Conservation (phyloP, 1,140 invertebrate species). For the Hyles euphorbiae region DNA sequence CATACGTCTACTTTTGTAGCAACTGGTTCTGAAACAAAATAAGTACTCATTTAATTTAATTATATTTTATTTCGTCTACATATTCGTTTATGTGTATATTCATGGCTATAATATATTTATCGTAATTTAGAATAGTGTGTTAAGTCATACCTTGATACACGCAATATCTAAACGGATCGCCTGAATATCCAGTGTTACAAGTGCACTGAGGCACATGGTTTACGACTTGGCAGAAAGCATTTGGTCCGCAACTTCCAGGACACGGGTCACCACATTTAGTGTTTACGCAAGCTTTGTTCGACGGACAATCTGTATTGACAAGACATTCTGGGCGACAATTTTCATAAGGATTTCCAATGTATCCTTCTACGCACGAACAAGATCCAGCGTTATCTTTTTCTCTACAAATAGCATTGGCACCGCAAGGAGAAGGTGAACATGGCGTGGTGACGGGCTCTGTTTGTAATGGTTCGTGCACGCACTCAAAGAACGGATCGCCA, state of each 20-base stretch:
- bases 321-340: constrained; percentile 84
- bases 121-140: too few relatives aligned
- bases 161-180: constrained; percentile 84
- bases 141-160: constrained; percentile 55
- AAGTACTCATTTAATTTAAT: constrained; percentile 2
- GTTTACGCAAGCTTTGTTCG: constrained; percentile 77
- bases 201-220: constrained; percentile 80
- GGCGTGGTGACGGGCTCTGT: constrained; percentile 66
- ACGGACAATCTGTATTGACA: constrained; percentile 81
- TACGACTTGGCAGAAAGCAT: constrained; percentile 81
- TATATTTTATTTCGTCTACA: not conserved
- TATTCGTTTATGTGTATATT: too few relatives aligned
- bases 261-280: constrained; percentile 81
- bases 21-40: constrained; percentile 43
- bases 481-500: constrained; percentile 82
- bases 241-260: constrained; percentile 77
- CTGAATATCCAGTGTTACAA: constrained; percentile 81
- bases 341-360: constrained; percentile 84
- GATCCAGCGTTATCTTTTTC: constrained; percentile 80
- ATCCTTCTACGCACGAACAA: constrained; percentile 80
- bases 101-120: too few relatives aligned
- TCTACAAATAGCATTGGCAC: constrained; percentile 82
- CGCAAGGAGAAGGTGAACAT: constrained; percentile 83
- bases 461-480: constrained; percentile 55
- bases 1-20: constrained; percentile 73